phyloP scores from a whole-genome alignment of 2,113 vertebrate genomes.

The Tragelaphus imberbis region DNA sequence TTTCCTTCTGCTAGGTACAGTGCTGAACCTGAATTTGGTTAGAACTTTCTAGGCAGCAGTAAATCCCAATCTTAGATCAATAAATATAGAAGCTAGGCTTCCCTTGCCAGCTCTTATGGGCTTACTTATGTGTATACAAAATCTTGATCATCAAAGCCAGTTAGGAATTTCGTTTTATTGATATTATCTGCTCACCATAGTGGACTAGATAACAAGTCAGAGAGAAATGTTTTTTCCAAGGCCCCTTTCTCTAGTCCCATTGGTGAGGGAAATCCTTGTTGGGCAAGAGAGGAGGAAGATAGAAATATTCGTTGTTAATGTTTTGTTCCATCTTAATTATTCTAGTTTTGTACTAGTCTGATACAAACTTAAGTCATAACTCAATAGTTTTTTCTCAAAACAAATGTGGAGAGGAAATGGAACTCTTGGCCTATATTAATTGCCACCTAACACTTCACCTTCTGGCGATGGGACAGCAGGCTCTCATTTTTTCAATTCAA shows the following conservation, averaged over 20 bases:
- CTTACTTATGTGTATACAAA: neutral
- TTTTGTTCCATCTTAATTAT: slow-evolving; percentile 19
- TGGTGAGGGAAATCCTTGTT: neutral
- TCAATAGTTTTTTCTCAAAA: neutral
- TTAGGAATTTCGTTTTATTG: slow-evolving; percentile 34
- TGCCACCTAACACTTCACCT: neutral
- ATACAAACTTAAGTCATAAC: neutral
- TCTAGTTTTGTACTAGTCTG: neutral
- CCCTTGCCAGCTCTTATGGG: slow-evolving; percentile 24
- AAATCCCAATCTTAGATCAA: slow-evolving; percentile 51
- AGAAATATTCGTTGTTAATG: neutral
- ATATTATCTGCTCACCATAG: neutral
- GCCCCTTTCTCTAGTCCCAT: neutral
- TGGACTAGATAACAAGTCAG: slow-evolving; percentile 8
- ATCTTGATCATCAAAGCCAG: neutral
- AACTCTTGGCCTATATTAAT: neutral
- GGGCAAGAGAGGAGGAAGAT: neutral
- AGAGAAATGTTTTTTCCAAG: neutral
- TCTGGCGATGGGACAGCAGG: neutral
- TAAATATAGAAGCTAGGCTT: slow-evolving; percentile 22
- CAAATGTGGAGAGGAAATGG: neutral
- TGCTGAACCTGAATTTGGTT: slow-evolving; percentile 30
- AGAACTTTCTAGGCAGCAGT: slow-evolving; percentile 44
- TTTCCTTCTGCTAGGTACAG: slow-evolving; percentile 26
- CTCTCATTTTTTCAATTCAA: slow-evolving; percentile 18